Conservation (phyloP, 64 coral and sea anemone species). For the Montipora cactus region DNA sequence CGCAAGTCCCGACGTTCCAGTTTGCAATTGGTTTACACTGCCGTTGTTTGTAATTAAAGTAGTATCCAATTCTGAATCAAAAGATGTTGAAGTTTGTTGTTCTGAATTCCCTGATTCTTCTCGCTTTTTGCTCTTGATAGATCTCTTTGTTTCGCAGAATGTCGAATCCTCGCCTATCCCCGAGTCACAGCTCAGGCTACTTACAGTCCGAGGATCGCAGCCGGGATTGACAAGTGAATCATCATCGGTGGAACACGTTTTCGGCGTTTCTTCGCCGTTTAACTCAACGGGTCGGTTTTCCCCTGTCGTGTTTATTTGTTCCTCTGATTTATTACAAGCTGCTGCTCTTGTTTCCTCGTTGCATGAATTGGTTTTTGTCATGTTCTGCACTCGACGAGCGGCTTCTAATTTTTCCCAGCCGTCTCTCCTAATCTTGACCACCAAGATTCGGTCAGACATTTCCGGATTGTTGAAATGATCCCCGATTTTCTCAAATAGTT, state of each 20-base stretch:
- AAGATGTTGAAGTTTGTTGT: not conserved
- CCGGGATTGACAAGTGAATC: not conserved
- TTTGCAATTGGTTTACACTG: not conserved
- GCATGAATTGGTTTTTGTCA: constrained; percentile 30
- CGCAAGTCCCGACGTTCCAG: not conserved
- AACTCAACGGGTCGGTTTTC: not conserved
- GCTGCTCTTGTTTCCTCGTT: not conserved
- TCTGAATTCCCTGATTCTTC: constrained; percentile 1
- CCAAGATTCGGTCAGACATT: constrained; percentile 86
- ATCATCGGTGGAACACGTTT: not conserved
- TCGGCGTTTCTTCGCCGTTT: not conserved
- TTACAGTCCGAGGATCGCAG: constrained; percentile 18
- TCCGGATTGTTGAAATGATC: constrained; percentile 96
- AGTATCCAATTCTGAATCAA: not conserved
- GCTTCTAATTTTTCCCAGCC: constrained; percentile 89
- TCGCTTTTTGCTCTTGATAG: constrained; percentile 28
- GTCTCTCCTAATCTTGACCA: constrained; percentile 81
- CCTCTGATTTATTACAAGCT: not conserved
- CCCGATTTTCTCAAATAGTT: constrained; percentile 81
- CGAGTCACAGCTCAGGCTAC: constrained; percentile 47
- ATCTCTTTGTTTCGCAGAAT: constrained; percentile 5
- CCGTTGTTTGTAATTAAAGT: not conserved
- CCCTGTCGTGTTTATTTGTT: not conserved
- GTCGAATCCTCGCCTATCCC: constrained; percentile 5
- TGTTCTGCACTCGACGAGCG: constrained; percentile 64